phyloP scores from a whole-genome alignment of 2,113 vertebrate genomes.

The Paramisgurnus dabryanus region DNA sequence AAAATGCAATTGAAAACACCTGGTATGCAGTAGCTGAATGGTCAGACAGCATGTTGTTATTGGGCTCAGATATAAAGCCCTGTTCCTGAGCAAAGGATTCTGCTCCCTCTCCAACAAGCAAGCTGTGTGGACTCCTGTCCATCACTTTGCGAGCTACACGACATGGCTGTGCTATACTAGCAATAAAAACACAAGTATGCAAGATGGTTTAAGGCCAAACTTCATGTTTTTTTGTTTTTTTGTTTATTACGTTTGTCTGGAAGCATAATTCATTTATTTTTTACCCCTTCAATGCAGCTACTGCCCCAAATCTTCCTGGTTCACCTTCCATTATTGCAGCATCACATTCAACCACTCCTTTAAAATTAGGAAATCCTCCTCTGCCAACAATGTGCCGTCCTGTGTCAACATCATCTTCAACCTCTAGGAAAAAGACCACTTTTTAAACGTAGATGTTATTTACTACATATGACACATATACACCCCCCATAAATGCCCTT shows the following conservation, averaged over 20 bases:
- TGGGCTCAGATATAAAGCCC: constrained; percentile 53
- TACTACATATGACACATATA: too few relatives aligned
- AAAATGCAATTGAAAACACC: constrained; percentile 33
- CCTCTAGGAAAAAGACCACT: constrained; percentile 36
- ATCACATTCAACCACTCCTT: constrained; percentile 51
- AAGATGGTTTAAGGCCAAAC: background rate
- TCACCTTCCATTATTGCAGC: constrained; percentile 58
- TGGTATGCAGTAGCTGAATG: constrained; percentile 58
- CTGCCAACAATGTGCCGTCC: constrained; percentile 36
- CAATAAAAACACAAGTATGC: background rate
- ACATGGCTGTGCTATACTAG: constrained; percentile 49
- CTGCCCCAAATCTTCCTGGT: constrained; percentile 57
- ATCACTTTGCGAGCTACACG: constrained; percentile 49
- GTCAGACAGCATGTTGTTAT: constrained; percentile 57
- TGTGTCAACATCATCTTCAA: constrained; percentile 55
- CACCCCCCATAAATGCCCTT: background rate
- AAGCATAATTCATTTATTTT: background rate
- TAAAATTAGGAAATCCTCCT: constrained; percentile 59
- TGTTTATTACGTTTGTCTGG: background rate
- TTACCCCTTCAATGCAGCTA: constrained; percentile 60
- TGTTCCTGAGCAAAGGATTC: constrained; percentile 54
- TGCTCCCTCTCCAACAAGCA: constrained; percentile 60
- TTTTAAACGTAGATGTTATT: background rate
- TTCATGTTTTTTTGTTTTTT: background rate
- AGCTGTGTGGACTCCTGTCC: constrained; percentile 53